These are phyloP conservation scores for Anorthoa munda DNA, from an alignment of 2,888 invertebrate genomes.

Conservation along the genomic window DNA sequence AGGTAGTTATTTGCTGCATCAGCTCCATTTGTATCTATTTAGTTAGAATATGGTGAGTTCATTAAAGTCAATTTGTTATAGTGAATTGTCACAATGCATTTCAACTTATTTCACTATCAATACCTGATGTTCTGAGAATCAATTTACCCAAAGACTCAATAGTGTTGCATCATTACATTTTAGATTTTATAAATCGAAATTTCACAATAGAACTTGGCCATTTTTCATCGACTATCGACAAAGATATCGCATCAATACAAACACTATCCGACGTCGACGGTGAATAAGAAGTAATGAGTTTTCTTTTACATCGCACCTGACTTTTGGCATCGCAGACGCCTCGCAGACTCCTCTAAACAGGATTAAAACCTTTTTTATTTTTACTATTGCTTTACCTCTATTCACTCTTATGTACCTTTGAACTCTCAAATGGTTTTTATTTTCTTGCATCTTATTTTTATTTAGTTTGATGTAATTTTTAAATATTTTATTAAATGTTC, in stretches of 20 bases:
- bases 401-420: slow-evolving; percentile 55
- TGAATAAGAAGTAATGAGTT: slow-evolving; percentile 90
- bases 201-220: slow-evolving; percentile 15
- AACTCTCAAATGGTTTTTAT: slow-evolving; percentile 45
- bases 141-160: background rate
- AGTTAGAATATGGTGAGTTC: no score
- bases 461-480: slow-evolving; percentile 15
- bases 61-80: no score
- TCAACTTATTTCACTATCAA: no score
- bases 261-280: slow-evolving; percentile 75
- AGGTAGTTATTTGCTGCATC: no score
- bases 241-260: slow-evolving; percentile 63
- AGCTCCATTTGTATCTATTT: no score
- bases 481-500: background rate
- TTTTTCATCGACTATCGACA: slow-evolving; percentile 73
- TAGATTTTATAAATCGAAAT: slow-evolving; percentile 5
- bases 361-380: slow-evolving; percentile 86
- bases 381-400: slow-evolving; percentile 70
- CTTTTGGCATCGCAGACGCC: slow-evolving; percentile 82
- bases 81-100: no score
- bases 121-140: background rate
- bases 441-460: slow-evolving; percentile 22
- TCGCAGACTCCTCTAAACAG: slow-evolving; percentile 84
- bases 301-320: slow-evolving; percentile 88
- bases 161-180: background rate